A percentile compares a stretch with the other conserved stretches of the same genome.
phyloP scores from a whole-genome alignment of 2,113 vertebrate species.

The Oryzias woworae region DNA sequence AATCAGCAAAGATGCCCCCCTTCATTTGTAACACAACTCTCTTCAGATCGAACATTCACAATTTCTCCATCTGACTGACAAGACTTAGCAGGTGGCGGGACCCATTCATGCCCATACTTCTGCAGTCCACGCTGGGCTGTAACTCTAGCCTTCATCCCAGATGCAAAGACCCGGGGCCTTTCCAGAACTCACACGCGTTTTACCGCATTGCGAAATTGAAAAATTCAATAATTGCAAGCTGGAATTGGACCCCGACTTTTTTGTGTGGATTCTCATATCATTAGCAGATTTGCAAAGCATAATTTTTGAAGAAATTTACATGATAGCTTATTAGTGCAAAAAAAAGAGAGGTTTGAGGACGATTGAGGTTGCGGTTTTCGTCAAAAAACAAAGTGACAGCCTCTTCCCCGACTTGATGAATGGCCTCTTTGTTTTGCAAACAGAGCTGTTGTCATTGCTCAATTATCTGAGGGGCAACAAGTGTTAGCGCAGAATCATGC shows the following conservation, averaged over 20 bases:
- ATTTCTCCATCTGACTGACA: constrained; percentile 65
- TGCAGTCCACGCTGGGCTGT: constrained; percentile 58
- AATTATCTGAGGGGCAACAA: constrained; percentile 34
- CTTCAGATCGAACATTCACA: constrained; percentile 44
- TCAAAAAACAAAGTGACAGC: neutral
- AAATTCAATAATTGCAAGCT: no score
- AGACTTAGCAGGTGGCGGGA: constrained; percentile 70
- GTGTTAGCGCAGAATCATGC: constrained; percentile 11
- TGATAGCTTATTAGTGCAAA: no score
- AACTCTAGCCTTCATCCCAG: constrained; percentile 63
- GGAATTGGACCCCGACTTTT: no score
- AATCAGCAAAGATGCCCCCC: constrained; percentile 46
- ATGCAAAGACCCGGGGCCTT: constrained; percentile 45
- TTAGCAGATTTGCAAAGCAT: no score
- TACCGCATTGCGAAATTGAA: constrained; percentile 2
- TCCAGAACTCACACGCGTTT: constrained; percentile 20
- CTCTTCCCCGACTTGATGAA: constrained; percentile 22
- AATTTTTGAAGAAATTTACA: no score
- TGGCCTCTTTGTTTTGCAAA: constrained; percentile 40
- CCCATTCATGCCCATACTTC: constrained; percentile 59
- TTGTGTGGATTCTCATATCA: no score
- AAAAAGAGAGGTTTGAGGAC: no score
- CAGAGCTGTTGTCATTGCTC: constrained; percentile 23
- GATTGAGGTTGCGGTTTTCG: no score
- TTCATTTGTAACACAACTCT: constrained; percentile 68